Base-by-base conservation (phyloP, 2,797 vertebrate genomes). In the Anas capensis region DNA sequence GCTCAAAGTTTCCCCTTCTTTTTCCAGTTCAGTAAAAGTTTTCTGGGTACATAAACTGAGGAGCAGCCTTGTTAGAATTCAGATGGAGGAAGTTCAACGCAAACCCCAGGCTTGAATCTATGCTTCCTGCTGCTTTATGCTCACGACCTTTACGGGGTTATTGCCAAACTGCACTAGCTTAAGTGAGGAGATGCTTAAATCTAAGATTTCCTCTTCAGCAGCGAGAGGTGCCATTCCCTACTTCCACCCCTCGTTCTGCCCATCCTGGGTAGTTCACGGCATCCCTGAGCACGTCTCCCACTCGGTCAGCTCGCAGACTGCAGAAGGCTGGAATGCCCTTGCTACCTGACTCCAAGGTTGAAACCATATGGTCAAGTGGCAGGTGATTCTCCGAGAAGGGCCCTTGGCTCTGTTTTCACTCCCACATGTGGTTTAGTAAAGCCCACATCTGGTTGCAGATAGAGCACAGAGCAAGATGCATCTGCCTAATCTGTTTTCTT, bases 311-410 rank as follows among this genome's bases (percentile, higher is more conserved):
- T 94, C 2, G 14, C 93, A 68, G 61, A 97, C 64, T 97, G 94
- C 69, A 92, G 91, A 96, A 97, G 95, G 95, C 88, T 58, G 92
- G 95, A 95, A 93, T 72, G 91, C 88, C 94, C 96, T 96, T 92
- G 97, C 97, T 97, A 96, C 97, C 96, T 88, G 92, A 93, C 97
- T 97, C 97, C 97, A 97, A 97, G 97, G 96, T 97, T 98, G 97
- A 97, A 97, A 97, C 96, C 97, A 98, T 98, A 97, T 97, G 97
- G 96, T 95, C 54, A 86, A 95, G 96, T 97, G n/a, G 92, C 95
- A 95, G 95, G 96, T 96, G 94, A 95, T 95, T 96, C 96, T 96
- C 95, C 62, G 92, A 88, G 96, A 97, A 97, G 96, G 96, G 95
- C 95, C 96, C 92, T 97, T 90, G 86, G 96, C 97, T 96, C 94